phyloP scores from a whole-genome alignment of 2,113 vertebrate species.

The Orientallactaga bullata region DNA sequence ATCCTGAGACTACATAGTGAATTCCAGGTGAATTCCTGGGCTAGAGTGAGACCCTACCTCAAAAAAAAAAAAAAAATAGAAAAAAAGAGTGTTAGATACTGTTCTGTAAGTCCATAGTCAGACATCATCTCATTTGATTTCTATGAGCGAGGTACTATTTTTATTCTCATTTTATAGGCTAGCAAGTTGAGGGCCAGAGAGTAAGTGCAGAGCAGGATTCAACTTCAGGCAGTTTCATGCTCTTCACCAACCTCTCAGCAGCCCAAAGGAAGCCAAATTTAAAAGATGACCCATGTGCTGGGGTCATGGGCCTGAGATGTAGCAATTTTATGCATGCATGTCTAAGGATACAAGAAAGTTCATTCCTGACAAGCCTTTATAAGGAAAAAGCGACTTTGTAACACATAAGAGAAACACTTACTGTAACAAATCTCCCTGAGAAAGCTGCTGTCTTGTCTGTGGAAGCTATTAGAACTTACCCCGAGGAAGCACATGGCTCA shows the following conservation, averaged over 20 bases:
- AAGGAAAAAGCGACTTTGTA: conserved; percentile 31
- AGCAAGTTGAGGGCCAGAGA: not conserved
- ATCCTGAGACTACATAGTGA: too few species aligned
- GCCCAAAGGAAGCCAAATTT: not conserved
- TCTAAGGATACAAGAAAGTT: conserved; percentile 3
- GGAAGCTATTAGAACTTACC: conserved; percentile 23
- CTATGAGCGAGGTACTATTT: not conserved
- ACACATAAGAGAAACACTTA: conserved; percentile 9
- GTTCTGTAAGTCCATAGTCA: not conserved
- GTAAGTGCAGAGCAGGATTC: not conserved
- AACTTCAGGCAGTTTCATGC: not conserved
- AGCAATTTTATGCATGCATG: not conserved
- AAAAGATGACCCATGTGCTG: not conserved
- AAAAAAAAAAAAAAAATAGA: too few species aligned
- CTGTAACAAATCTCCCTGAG: not conserved
- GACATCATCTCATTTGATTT: not conserved
- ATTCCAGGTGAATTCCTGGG: too few species aligned
- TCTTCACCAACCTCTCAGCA: not conserved
- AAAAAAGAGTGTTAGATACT: not conserved
- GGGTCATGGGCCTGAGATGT: not conserved
- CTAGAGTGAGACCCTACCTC: too few species aligned
- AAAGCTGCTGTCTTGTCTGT: not conserved
- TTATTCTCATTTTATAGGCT: too few species aligned
- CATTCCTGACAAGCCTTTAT: not conserved
- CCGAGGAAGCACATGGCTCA: not conserved